Evolutionary conservation across 1,140 invertebrate genomes (phyloP).

Genomic region (Drosophila sucinea): DNA sequence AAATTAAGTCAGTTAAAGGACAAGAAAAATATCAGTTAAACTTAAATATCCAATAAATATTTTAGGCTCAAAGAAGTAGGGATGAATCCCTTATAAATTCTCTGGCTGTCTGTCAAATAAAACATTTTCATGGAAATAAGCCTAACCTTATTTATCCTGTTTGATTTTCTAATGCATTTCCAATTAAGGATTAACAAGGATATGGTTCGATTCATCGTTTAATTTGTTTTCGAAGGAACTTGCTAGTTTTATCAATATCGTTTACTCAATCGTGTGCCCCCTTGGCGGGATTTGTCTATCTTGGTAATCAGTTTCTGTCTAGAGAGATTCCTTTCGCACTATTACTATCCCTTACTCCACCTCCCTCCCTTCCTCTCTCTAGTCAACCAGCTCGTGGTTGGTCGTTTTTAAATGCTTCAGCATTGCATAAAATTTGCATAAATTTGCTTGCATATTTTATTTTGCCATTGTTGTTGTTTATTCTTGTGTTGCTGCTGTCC

Average conservation of each 20-base stretch:
- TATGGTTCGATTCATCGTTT: slow-evolving; percentile 1
- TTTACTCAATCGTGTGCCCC: slow-evolving; percentile 1
- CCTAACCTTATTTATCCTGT: background rate
- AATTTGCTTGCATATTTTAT: slow-evolving; percentile 75
- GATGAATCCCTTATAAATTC: too few species aligned
- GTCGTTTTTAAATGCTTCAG: slow-evolving; percentile 75
- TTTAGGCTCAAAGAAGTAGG: too few species aligned
- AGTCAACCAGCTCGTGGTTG: slow-evolving; percentile 34
- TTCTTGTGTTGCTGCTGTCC: slow-evolving; percentile 45
- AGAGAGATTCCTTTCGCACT: slow-evolving; percentile 38
- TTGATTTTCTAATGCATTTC: slow-evolving; percentile 1
- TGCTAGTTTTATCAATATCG: background rate
- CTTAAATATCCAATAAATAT: too few species aligned
- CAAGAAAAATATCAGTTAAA: too few species aligned
- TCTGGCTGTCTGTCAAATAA: too few species aligned
- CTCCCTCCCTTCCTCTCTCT: slow-evolving; percentile 8
- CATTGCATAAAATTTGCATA: slow-evolving; percentile 82
- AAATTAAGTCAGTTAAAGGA: too few species aligned
- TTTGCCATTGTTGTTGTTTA: slow-evolving; percentile 41
- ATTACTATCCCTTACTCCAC: slow-evolving; percentile 4
- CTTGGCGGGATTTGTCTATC: slow-evolving; percentile 5
- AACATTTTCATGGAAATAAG: background rate
- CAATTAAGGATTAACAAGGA: slow-evolving; percentile 1
- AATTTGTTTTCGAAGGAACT: background rate
- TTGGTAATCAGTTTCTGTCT: slow-evolving; percentile 46